Percentiles rank a stretch among this genome's conserved stretches.
phyloP scores from a whole-genome alignment of 2,888 invertebrate genomes.

The Synergus itoensis region DNA sequence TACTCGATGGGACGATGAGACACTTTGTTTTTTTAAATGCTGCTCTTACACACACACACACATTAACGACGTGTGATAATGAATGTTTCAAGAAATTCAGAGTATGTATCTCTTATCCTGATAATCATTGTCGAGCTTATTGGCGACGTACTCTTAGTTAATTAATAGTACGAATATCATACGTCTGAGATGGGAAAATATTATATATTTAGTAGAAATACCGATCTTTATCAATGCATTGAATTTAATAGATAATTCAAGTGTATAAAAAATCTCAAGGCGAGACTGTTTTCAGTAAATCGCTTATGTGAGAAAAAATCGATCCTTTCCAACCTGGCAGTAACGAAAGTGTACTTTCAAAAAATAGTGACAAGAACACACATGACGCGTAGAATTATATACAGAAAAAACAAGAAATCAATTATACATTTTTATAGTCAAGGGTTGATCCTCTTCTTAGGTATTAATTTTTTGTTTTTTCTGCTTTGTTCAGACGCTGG shows the following conservation, averaged over 20 bases:
- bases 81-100: constrained; percentile 30
- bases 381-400: background rate
- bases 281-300: constrained; percentile 13
- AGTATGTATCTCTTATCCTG: background rate
- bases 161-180: constrained; percentile 40
- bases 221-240: constrained; percentile 26
- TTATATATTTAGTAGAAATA: constrained; percentile 40
- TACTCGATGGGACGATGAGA: constrained; percentile 67
- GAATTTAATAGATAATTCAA: constrained; percentile 10
- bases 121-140: constrained; percentile 45
- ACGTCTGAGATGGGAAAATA: constrained; percentile 36
- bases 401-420: background rate
- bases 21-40: constrained; percentile 42
- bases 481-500: background rate
- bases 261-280: constrained; percentile 11
- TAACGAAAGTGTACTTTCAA: background rate
- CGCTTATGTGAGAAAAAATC: background rate
- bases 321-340: constrained; percentile 7
- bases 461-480: background rate
- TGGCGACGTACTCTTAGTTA: constrained; percentile 42
- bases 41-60: constrained; percentile 27
- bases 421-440: background rate
- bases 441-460: background rate
- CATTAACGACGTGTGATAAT: constrained; percentile 42
- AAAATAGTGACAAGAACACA: constrained; percentile 6